Conservation (phyloP, 2,797 vertebrate species). For the Limosa lapponica region DNA sequence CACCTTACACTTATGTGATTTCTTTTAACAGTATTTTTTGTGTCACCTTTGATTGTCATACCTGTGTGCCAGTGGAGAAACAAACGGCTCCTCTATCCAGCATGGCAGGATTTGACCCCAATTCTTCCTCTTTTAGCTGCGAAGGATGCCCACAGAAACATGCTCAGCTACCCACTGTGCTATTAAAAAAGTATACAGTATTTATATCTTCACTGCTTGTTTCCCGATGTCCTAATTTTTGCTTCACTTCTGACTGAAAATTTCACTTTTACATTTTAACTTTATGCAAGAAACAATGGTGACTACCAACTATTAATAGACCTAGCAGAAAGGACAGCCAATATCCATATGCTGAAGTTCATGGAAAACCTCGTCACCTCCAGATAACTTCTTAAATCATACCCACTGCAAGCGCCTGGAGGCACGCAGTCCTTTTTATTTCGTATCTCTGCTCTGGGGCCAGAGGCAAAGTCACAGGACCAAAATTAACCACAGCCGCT, state of each 20-base stretch:
- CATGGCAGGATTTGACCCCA: not conserved
- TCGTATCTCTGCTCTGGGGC: conserved; percentile 56
- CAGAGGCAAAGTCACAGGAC: conserved; percentile 71
- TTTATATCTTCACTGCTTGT: not conserved
- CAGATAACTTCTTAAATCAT: conserved; percentile 74
- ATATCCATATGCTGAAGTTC: conserved; percentile 40
- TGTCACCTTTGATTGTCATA: not conserved
- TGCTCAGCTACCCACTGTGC: not conserved
- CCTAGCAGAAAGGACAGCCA: conserved; percentile 43
- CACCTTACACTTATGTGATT: not conserved
- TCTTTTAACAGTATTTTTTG: not conserved
- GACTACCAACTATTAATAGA: conserved; percentile 36
- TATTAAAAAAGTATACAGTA: not conserved
- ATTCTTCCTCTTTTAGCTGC: not conserved
- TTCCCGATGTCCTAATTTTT: not conserved
- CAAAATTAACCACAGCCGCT: conserved; percentile 77
- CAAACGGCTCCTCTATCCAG: not conserved
- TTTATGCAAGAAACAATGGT: not conserved
- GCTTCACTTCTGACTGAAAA: not conserved
- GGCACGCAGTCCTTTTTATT: conserved; percentile 42
- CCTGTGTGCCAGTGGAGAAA: not conserved
- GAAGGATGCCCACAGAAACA: not conserved
- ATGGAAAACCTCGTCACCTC: conserved; percentile 61
- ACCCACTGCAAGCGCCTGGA: conserved; percentile 70
- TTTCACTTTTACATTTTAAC: conserved; percentile 22